Conservation (phyloP, 2,797 vertebrate species). For the Ispidina lecontei region DNA sequence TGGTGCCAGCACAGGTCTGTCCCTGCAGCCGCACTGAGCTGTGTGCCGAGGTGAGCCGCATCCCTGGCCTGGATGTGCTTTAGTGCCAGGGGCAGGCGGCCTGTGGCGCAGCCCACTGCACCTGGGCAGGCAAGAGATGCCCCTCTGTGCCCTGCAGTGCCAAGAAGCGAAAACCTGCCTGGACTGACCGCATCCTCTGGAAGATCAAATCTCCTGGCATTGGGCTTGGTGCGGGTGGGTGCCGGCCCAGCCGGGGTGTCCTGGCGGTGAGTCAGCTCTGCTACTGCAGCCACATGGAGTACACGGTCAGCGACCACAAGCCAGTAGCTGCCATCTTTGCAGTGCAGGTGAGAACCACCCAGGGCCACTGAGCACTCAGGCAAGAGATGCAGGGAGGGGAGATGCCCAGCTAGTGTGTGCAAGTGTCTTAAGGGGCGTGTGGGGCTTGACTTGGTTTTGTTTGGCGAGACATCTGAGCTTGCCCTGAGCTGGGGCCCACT, state of each 20-base stretch:
- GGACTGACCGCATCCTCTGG: slow-evolving; percentile 98
- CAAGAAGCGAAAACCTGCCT: slow-evolving; percentile 96
- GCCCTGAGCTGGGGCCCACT: neutral
- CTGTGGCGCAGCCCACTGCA: neutral
- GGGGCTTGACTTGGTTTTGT: neutral
- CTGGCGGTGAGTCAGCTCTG: slow-evolving; percentile 89
- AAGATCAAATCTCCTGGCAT: slow-evolving; percentile 83
- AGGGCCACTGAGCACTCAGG: neutral
- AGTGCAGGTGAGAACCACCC: slow-evolving; percentile 84
- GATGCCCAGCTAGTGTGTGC: neutral
- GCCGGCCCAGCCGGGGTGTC: slow-evolving; percentile 74
- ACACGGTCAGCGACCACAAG: slow-evolving; percentile 94
- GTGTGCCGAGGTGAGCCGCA: rapidly evolving
- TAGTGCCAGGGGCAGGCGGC: neutral
- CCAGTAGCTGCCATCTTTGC: slow-evolving; percentile 94
- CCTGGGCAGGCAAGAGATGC: neutral
- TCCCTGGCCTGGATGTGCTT: rapidly evolving
- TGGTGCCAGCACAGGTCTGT: neutral
- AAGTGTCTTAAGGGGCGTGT: rapidly evolving
- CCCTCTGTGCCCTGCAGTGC: slow-evolving; percentile 78
- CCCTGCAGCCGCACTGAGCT: neutral
- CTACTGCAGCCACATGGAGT: slow-evolving; percentile 96
- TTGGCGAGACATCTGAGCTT: neutral
- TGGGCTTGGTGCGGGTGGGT: slow-evolving; percentile 77
- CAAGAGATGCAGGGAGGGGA: neutral